These are phyloP conservation scores for Atlantisia rogersi DNA, from an alignment of 2,113 vertebrate species.

Conservation along the genomic window DNA sequence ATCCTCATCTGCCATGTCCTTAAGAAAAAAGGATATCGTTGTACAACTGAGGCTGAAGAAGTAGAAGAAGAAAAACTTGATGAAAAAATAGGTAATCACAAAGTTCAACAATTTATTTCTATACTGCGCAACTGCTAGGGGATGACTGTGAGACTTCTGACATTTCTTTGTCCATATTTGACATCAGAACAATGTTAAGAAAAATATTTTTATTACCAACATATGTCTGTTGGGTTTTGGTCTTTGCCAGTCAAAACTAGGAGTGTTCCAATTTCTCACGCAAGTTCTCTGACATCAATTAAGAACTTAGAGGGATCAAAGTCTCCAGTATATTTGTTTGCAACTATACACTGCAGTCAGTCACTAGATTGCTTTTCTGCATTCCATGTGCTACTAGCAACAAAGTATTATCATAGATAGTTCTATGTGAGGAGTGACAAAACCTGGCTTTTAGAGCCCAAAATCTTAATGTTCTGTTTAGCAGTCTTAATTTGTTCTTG, in stretches of 20 bases:
- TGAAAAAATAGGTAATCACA: constrained; percentile 82
- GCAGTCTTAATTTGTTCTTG: neutral
- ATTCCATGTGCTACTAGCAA: neutral
- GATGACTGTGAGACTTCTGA: neutral
- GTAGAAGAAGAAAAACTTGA: constrained; percentile 77
- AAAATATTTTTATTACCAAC: neutral
- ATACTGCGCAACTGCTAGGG: neutral
- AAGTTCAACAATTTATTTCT: neutral
- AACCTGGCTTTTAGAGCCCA: neutral
- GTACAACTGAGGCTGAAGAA: constrained; percentile 87
- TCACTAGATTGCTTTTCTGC: neutral
- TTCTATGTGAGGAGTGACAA: neutral
- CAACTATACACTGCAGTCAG: neutral
- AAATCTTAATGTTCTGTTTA: neutral
- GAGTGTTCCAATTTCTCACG: neutral
- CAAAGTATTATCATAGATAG: neutral
- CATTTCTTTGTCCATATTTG: neutral
- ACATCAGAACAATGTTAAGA: neutral
- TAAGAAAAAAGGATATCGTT: constrained; percentile 94
- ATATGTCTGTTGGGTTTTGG: neutral
- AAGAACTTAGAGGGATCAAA: neutral
- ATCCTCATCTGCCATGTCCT: constrained; percentile 93
- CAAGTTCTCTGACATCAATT: neutral
- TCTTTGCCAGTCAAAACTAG: neutral
- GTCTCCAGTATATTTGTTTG: neutral